Evolutionary conservation across 2,888 invertebrate genomes (phyloP).

Genomic region (Ochlodes sylvanus): DNA sequence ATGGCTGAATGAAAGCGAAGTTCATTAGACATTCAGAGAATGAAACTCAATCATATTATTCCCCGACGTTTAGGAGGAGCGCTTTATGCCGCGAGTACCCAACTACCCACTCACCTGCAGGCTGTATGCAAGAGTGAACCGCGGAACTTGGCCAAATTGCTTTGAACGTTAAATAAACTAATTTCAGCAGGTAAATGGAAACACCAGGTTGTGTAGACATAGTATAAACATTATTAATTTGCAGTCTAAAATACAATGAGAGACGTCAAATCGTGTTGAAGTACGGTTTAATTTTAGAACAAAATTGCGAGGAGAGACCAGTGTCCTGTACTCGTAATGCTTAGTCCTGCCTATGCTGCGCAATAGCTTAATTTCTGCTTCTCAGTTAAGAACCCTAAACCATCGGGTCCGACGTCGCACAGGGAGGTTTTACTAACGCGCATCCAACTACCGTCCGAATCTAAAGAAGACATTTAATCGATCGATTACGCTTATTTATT

Average conservation of each 20-base stretch:
- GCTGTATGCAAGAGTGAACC: conserved; percentile 23
- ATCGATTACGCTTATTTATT: no score
- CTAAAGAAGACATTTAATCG: no score
- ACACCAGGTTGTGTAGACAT: not conserved
- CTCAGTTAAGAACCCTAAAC: no score
- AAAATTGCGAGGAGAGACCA: not conserved
- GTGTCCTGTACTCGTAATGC: no score
- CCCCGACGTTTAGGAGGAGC: conserved; percentile 19
- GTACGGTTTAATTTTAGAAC: not conserved
- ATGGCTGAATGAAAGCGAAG: conserved; percentile 55
- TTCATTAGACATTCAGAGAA: conserved; percentile 78
- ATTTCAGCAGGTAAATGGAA: conserved; percentile 2
- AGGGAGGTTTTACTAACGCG: no score
- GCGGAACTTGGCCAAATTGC: conserved; percentile 22
- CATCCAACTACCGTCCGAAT: no score
- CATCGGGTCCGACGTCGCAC: no score
- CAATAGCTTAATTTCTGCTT: no score
- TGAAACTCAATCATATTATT: conserved; percentile 74
- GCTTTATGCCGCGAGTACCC: conserved; percentile 20
- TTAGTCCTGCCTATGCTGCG: no score
- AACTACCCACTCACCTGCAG: conserved; percentile 20
- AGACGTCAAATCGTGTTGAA: not conserved
- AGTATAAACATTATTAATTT: not conserved
- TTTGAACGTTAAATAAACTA: conserved; percentile 12
- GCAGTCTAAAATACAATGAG: not conserved